phyloP scores from a whole-genome alignment of 2,113 vertebrate genomes.

The Aegithalos caudatus region DNA sequence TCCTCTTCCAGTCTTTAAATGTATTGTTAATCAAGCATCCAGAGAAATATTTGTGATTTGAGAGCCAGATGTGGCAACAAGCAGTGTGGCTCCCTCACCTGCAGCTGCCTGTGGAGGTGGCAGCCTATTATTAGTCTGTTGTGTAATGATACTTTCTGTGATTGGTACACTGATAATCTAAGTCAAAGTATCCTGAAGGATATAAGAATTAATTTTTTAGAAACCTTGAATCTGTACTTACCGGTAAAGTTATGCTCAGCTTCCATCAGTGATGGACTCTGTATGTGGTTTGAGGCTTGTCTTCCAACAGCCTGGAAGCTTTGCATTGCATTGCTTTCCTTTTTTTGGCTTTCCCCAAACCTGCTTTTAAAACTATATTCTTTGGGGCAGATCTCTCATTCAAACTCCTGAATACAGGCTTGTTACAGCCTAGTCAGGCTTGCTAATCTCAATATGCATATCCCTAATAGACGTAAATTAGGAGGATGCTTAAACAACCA shows the following conservation, averaged over 20 bases:
- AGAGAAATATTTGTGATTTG: background rate
- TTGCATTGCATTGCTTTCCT: background rate
- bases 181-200: background rate
- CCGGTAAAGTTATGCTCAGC: background rate
- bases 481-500: slow-evolving; percentile 20
- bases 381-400: background rate
- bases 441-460: background rate
- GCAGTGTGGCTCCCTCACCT: background rate
- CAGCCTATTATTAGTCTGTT: background rate
- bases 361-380: background rate
- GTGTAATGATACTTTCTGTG: background rate
- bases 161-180: background rate
- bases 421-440: background rate
- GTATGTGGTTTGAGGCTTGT: background rate
- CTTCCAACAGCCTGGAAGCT: background rate
- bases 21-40: background rate
- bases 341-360: background rate
- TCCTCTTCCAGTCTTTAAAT: background rate
- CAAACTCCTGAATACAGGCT: background rate
- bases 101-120: background rate
- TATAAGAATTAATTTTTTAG: background rate
- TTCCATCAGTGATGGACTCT: background rate
- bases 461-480: slow-evolving; percentile 13
- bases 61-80: background rate
- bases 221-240: background rate